Evolutionary conservation across 2,113 vertebrate genomes (phyloP), one percentile per base, ranked within the genome.

Genomic region (Hemicordylus capensis): DNA sequence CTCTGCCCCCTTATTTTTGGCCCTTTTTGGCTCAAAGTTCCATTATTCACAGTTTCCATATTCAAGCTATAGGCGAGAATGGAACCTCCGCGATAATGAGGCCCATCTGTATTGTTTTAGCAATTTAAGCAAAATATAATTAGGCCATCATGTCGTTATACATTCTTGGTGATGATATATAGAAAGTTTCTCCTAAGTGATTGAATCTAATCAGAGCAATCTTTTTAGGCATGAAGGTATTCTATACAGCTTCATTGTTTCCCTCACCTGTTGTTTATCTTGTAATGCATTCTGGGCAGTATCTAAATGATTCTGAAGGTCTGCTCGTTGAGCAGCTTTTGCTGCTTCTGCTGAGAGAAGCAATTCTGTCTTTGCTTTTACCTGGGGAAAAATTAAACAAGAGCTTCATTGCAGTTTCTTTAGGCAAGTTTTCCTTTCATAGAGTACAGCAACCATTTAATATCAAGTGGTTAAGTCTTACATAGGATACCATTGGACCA

Each of bases 341-440:
- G 98, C 97, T 46, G 99, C 99, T 95, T 99, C 98, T 69, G 98
- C 96, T 85, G 98, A 98, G 17, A 99, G 95, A 31, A 99, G 84
- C 95, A 99, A 94, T 94, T 99, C 98, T 2, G 98, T 99, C 95
- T 99, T 99, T 83, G 98, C 98, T 95, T 99, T 99, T 88, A 99
- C 93, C 99, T 99, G 93, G 88, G 95, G 96, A 82, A 92, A 46
- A 89, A 37, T 78, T 37, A 85, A 80, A 70, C 17, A 91, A 37
- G 7, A 26, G 46, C 2, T 66, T 46, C 8, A 11, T 56, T 74
- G 9, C 26, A 42, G 14, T 4, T 34, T 42, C 61, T 67, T 64
- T 42, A 37, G 7, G 44, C 37, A 86, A 56, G 39, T 12, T 37
- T 78, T 28, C 7, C 51, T 51, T 63, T 51, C 82, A 4, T 6